A percentile compares a stretch with the other conserved stretches of the same genome.
Conservation (phyloP, 2,113 vertebrate species). For the Junco hyemalis region DNA sequence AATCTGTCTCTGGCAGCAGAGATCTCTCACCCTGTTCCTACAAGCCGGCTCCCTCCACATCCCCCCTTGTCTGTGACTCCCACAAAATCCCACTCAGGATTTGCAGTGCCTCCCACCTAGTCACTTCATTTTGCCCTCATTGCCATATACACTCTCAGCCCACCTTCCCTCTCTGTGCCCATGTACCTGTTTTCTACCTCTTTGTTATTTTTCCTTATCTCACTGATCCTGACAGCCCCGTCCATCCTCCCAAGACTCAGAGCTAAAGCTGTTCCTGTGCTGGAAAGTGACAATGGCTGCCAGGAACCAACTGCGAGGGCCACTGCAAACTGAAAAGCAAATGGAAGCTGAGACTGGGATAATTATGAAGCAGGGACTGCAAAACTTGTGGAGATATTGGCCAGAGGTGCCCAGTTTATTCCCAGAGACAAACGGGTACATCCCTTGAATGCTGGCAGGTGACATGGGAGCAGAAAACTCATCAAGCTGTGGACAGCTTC, state of each 20-base stretch:
- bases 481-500: neutral
- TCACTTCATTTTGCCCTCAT: neutral
- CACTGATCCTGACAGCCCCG: neutral
- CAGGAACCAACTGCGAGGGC: neutral
- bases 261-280: neutral
- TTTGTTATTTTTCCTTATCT: neutral
- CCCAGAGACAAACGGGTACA: neutral
- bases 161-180: neutral
- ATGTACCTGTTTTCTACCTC: neutral
- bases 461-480: neutral
- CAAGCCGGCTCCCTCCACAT: neutral
- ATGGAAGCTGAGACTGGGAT: neutral
- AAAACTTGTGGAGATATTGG: neutral
- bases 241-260: neutral
- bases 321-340: neutral
- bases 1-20: neutral
- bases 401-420: neutral
- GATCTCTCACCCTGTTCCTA: neutral
- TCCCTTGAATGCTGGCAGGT: neutral
- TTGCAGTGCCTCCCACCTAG: neutral
- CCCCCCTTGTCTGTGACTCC: rapidly evolving
- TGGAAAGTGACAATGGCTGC: slow-evolving; percentile 5
- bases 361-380: neutral
- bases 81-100: neutral
- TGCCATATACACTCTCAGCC: neutral